Evolutionary conservation across 2,113 vertebrate genomes (phyloP), one percentile per base, ranked within the genome.

Genomic region (Pagrus major): DNA sequence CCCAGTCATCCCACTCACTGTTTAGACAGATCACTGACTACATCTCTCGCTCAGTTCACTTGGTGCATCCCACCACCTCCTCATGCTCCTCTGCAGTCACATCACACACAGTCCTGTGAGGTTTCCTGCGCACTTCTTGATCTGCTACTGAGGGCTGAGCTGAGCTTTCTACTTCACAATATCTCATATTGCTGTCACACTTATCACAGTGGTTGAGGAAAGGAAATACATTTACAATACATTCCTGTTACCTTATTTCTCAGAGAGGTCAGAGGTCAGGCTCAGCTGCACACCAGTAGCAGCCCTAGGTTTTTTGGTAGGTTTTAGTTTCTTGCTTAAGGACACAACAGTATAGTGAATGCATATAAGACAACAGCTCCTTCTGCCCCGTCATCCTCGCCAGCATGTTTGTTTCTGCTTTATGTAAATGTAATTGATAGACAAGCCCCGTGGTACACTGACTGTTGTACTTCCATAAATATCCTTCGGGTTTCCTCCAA

Each of bases 151-250:
- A 49, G 73, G 67, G 6, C 54, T 0, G 35, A 71, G 60, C 46
- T 31, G 11, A 68, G 76, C 71, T 46, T 84, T 49, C 68, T 71
- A 35, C 54, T 75, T 63, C 61, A 35, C 33, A 68, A 27, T 68
- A 71, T 54, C 37, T 72, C 78, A 55, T 2, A 2, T 29, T 33
- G 44, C 56, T 70, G 59, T 74, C 41, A 25, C 58, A 76, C n/a
- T 4, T 51, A 31, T 61, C 55, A 49, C 66, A 51, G 37, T 1
- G 14, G 35, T 79, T 63, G 47, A 80, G 31, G 64, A 54, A 75
- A n/a, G 71, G 67, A 42, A 29, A 68, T 58, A 59, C 54, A 3
- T 4, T 65, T 73, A n/a, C n/a, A n/a, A n/a, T n/a, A n/a, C n/a
- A n/a, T 41, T 39, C 11, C 64, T 23, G 27, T 20, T 9, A 41